These are phyloP conservation scores for Gastrophysa polygoni DNA, from an alignment of 2,888 invertebrate genomes.

Conservation along the genomic window DNA sequence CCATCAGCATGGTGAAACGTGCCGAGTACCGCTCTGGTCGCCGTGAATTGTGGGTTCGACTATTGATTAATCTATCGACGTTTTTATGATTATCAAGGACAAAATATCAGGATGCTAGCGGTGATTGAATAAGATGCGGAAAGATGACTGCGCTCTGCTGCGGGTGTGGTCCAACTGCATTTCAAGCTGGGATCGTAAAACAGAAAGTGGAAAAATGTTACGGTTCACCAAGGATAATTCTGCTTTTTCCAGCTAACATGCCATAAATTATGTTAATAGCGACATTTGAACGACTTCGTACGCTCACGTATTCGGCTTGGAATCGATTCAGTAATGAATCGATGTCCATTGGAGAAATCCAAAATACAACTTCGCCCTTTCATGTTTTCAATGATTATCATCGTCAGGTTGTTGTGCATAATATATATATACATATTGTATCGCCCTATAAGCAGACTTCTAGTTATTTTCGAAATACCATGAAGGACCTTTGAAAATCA, in stretches of 20 bases:
- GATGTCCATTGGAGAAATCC: background rate
- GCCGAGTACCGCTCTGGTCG: background rate
- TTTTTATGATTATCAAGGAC: conserved; percentile 39
- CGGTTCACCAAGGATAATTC: conserved; percentile 9
- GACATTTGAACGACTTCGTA: conserved; percentile 6
- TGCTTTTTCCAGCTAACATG: background rate
- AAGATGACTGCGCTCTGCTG: conserved; percentile 19
- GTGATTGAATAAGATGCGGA: conserved; percentile 31
- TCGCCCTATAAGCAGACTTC: too few species aligned
- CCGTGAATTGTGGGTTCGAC: conserved; percentile 12
- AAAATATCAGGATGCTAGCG: conserved; percentile 31
- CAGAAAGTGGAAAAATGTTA: conserved; percentile 4
- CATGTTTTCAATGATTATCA: too few species aligned
- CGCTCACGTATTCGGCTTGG: conserved; percentile 2
- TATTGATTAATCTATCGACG: conserved; percentile 30
- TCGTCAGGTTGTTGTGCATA: too few species aligned
- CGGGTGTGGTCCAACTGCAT: conserved; percentile 9
- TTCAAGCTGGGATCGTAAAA: conserved; percentile 1
- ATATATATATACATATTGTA: too few species aligned
- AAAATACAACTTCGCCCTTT: background rate
- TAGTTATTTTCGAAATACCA: too few species aligned
- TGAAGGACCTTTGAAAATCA: too few species aligned
- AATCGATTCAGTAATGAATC: background rate
- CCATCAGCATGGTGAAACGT: background rate
- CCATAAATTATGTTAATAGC: background rate